A percentile compares a stretch with the other conserved stretches of the same genome.
phyloP scores from a whole-genome alignment of 2,888 invertebrate species.

The Diachrysia chrysitis region DNA sequence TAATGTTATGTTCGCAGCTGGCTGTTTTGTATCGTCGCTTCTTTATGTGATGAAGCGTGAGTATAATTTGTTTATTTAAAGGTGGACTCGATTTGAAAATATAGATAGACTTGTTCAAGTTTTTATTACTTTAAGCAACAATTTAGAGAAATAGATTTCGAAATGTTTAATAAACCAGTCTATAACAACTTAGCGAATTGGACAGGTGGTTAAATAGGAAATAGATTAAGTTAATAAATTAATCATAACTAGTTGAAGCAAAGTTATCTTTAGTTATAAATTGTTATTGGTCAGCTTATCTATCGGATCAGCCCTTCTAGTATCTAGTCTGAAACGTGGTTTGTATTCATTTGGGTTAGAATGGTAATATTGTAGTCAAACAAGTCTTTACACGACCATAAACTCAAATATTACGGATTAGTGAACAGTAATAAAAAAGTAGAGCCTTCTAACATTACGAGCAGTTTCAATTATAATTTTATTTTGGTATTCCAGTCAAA shows the following conservation, averaged over 20 bases:
- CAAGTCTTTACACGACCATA: conserved; percentile 20
- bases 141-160: not conserved
- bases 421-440: not conserved
- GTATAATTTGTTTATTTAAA: not conserved
- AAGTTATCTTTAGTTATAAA: conserved; percentile 63
- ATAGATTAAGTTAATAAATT: conserved; percentile 60
- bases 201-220: conserved; percentile 62
- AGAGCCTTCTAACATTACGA: not conserved
- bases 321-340: conserved; percentile 40
- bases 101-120: not conserved
- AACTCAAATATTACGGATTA: not conserved
- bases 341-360: conserved; percentile 15
- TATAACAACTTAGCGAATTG: conserved; percentile 23
- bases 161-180: conserved; percentile 23
- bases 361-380: conserved; percentile 24
- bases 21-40: conserved; percentile 23
- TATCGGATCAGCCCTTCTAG: conserved; percentile 35
- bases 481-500: not conserved
- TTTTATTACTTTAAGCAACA: not conserved
- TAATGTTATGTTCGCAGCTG: conserved; percentile 33
- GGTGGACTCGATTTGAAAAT: not conserved
- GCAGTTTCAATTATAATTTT: not conserved
- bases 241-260: conserved; percentile 59
- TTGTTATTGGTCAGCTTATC: conserved; percentile 53
- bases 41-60: not conserved